Base-by-base conservation (phyloP, 2,888 invertebrate genomes). In the Hydraecia micacea region DNA sequence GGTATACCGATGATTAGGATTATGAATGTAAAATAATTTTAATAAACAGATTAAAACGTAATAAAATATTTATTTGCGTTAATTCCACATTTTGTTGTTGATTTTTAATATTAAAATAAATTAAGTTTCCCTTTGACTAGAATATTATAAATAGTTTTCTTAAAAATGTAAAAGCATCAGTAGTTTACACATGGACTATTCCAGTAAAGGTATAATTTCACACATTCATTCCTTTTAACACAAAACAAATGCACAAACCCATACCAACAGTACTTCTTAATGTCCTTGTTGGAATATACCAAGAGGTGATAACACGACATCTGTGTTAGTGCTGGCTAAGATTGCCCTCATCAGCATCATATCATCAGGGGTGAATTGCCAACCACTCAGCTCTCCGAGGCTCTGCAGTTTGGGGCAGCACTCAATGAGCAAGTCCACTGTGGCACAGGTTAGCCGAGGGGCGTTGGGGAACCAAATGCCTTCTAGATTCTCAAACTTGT, bases 381-480 rank as follows among this genome's bases (percentile, higher is more conserved):
- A 98, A 0, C 98, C 98, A 69, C 97, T 97, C 32, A 98, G 92
- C 91, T 98, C 97, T 0, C 98, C 98, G 21, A 98, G 94, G 83
- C 97, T 97, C 88, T 95, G 97, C 66, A 98, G 94, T 86, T 97
- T 98, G 0, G 98, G 98, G 88, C 98, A 98, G 86, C 97, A 96
- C 75, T 98, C 97, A 97, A 98, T 98, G 67, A 98, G 93, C 21
- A 98, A 92, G 91, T 98, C 97, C 67, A 98, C 97, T 0, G 98
- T 97, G 74, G 97, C 97, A 8, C 96, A 92, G 0, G 98, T 97
- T 49, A 98, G 94, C 71, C 97, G 97, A 15, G 97, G 97, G 0
- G 98, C 98, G 89, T 97, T 97, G 2, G 98, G 98, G 86, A 98
- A 97, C 98, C 98, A 98, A 77, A 98, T 95, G 79, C 97, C 97